Conservation (phyloP, 2,797 vertebrate genomes). For the Malurus leucopterus region DNA sequence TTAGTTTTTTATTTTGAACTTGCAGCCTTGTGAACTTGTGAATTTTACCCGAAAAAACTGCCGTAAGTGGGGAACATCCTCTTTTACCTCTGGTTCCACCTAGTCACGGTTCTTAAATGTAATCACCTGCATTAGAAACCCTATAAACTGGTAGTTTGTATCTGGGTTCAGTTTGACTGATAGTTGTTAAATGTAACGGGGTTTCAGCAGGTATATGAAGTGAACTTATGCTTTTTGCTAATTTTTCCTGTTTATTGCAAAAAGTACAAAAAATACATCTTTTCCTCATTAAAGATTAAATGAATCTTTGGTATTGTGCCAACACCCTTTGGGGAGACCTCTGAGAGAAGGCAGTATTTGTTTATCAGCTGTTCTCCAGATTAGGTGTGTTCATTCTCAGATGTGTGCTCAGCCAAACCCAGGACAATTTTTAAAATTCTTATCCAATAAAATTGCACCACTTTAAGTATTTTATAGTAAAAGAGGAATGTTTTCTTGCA, state of each 20-base stretch:
- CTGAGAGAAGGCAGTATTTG: neutral
- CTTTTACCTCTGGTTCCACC: neutral
- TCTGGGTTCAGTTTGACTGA: neutral
- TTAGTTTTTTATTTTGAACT: neutral
- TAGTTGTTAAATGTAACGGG: neutral
- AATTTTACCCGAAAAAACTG: slow-evolving; percentile 81
- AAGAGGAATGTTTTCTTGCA: neutral
- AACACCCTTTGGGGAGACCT: neutral
- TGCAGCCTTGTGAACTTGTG: slow-evolving; percentile 85
- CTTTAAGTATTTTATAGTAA: neutral
- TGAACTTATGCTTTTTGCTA: neutral
- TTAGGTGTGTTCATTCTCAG: neutral
- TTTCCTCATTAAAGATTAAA: neutral
- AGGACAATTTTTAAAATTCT: neutral
- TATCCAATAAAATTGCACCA: neutral
- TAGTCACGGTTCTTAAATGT: neutral
- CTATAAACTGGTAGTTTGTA: neutral
- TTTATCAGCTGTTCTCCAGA: neutral
- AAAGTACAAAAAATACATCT: neutral
- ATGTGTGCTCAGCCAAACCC: neutral
- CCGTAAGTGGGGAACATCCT: slow-evolving; percentile 69
- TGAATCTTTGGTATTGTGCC: neutral
- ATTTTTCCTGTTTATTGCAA: neutral
- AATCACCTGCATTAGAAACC: neutral
- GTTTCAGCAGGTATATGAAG: neutral